These are phyloP conservation scores for Piaya cayana DNA, from an alignment of 2,113 vertebrate species.

Conservation along the genomic window DNA sequence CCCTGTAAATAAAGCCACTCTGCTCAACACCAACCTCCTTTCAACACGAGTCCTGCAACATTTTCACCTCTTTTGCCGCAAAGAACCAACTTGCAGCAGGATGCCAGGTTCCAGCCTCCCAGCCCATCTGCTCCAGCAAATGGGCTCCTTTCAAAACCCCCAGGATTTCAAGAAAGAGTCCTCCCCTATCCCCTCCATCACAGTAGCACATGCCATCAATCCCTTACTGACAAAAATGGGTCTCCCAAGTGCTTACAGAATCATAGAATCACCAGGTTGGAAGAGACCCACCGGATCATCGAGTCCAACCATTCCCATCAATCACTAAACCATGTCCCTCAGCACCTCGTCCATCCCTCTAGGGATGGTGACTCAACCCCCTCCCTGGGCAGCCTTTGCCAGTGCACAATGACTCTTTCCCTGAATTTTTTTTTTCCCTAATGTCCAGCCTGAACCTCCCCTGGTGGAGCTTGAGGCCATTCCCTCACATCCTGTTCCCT, in stretches of 20 bases:
- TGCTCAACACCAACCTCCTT: neutral
- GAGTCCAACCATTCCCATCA: too few species aligned
- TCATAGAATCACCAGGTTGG: too few species aligned
- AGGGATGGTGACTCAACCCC: too few species aligned
- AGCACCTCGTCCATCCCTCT: too few species aligned
- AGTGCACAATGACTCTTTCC: too few species aligned
- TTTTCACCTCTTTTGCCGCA: neutral
- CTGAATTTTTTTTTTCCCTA: too few species aligned
- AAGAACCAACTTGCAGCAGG: neutral
- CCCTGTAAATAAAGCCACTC: neutral
- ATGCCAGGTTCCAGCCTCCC: neutral
- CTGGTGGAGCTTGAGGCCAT: too few species aligned
- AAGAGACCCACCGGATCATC: too few species aligned
- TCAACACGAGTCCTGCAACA: neutral
- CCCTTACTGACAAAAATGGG: neutral
- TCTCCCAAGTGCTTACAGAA: neutral
- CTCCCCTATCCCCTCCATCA: neutral
- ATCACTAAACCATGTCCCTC: too few species aligned
- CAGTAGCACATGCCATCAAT: neutral
- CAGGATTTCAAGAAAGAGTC: neutral
- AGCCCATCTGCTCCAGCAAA: neutral
- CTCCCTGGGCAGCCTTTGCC: too few species aligned
- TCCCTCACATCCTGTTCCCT: too few species aligned
- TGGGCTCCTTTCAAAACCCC: neutral
- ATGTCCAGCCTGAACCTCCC: too few species aligned